Evolutionary conservation across 2,797 vertebrate species (phyloP).

Genomic region (Semaprochilodus insignis): DNA sequence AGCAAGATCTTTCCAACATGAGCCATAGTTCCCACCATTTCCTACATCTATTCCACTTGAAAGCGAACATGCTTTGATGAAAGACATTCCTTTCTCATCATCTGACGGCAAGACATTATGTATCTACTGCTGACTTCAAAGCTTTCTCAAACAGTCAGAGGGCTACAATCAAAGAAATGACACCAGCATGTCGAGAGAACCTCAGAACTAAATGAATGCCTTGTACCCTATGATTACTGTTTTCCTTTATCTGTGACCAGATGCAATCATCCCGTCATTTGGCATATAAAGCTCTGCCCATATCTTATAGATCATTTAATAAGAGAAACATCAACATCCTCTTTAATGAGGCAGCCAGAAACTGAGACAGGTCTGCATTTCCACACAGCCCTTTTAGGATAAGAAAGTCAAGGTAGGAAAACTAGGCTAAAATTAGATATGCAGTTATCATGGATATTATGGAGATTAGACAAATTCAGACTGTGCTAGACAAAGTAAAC

Average conservation of each 20-base stretch:
- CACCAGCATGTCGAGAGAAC: conserved; percentile 10
- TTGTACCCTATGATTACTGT: conserved; percentile 26
- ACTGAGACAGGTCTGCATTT: conserved; percentile 55
- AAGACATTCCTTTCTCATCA: conserved; percentile 22
- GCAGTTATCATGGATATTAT: conserved; percentile 27
- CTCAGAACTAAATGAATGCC: conserved; percentile 4
- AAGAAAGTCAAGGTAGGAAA: conserved; percentile 26
- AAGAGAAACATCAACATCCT: conserved; percentile 50
- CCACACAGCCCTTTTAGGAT: conserved; percentile 29
- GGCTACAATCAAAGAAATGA: conserved; percentile 22
- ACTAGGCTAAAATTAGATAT: conserved; percentile 19
- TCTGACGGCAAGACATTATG: conserved; percentile 50
- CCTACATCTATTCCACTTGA: conserved; percentile 24
- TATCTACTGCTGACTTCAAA: conserved; percentile 50
- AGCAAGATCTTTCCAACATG: conserved; percentile 9
- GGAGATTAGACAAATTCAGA: conserved; percentile 33
- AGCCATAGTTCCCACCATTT: background rate
- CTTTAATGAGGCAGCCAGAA: conserved; percentile 33
- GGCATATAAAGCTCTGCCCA: conserved; percentile 42
- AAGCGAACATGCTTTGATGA: conserved; percentile 45
- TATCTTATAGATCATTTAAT: conserved; percentile 54
- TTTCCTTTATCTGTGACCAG: conserved; percentile 39
- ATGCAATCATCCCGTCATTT: conserved; percentile 42
- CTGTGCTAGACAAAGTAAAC: conserved; percentile 21
- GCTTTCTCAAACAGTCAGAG: conserved; percentile 36